Evolutionary conservation across 2,888 invertebrate species (phyloP).

Genomic region (Nemurella pictetii): DNA sequence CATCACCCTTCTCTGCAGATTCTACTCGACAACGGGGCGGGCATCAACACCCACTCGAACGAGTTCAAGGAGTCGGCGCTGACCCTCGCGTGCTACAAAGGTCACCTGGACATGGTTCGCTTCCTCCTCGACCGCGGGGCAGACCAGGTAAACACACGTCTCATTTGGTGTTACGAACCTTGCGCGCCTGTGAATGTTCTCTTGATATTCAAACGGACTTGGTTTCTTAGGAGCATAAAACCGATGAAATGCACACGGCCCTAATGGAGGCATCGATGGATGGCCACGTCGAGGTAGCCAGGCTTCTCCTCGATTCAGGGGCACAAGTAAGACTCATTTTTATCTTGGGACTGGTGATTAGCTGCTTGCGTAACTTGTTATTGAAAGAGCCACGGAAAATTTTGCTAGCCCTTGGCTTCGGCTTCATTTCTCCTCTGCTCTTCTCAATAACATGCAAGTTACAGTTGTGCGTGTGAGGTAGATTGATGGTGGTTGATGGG

Average conservation of each 20-base stretch:
- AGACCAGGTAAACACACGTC: slow-evolving; percentile 60
- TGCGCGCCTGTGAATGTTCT: background rate
- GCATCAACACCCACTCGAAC: slow-evolving; percentile 98
- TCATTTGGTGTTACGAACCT: background rate
- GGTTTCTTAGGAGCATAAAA: slow-evolving; percentile 85
- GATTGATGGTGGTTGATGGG: too few relatives aligned
- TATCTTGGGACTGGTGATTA: too few relatives aligned
- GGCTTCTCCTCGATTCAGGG: slow-evolving; percentile 91
- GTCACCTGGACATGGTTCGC: slow-evolving; percentile 95
- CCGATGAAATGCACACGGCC: slow-evolving; percentile 99
- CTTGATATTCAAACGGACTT: background rate
- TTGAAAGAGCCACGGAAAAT: too few relatives aligned
- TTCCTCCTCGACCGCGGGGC: slow-evolving; percentile 95
- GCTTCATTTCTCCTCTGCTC: too few relatives aligned
- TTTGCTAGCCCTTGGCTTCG: too few relatives aligned
- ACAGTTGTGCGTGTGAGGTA: too few relatives aligned
- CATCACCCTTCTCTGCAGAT: slow-evolving; percentile 55
- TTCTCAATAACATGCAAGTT: too few relatives aligned
- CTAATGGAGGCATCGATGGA: slow-evolving; percentile 99
- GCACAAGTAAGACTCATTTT: slow-evolving; percentile 73
- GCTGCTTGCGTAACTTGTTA: too few relatives aligned
- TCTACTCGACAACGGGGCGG: slow-evolving; percentile 89
- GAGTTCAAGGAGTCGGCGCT: slow-evolving; percentile 99
- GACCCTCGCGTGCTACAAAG: slow-evolving; percentile 93
- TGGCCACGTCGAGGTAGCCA: slow-evolving; percentile 97